These are phyloP conservation scores for Petrolisthes cinctipes DNA, from an alignment of 2,888 invertebrate species.

Conservation along the genomic window DNA sequence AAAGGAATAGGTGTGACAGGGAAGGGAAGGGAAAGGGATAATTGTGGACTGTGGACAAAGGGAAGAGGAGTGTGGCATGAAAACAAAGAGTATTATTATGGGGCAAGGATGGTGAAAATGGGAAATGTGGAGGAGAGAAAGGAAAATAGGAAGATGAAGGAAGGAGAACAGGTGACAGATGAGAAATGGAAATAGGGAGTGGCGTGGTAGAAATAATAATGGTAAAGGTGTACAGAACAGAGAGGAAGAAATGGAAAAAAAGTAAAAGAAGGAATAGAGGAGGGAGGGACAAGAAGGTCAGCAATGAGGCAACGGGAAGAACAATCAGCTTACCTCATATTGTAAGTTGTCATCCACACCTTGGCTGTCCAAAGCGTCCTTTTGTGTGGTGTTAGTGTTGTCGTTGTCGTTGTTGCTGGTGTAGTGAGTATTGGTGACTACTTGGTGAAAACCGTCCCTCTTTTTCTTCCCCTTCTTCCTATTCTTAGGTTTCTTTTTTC, in stretches of 20 bases:
- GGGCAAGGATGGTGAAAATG: neutral
- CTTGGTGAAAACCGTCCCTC: neutral
- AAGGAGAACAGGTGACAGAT: neutral
- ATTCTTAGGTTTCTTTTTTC: neutral
- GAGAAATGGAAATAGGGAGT: neutral
- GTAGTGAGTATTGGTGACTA: neutral
- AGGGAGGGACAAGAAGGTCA: neutral
- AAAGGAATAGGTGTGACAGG: neutral
- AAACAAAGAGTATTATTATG: neutral
- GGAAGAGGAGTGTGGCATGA: neutral
- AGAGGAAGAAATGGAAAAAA: neutral
- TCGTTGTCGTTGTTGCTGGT: neutral
- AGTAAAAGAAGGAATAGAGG: neutral
- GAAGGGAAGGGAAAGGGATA: neutral
- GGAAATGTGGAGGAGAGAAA: neutral
- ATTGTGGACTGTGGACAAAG: neutral
- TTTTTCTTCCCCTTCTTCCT: neutral
- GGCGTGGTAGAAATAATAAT: neutral
- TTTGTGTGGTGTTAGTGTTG: neutral
- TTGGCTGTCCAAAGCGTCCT: no score
- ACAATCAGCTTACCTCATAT: constrained; percentile 22
- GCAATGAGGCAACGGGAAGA: neutral
- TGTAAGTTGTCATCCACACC: constrained; percentile 1
- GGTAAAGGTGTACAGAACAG: no score
- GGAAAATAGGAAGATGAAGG: constrained; percentile 1